Evolutionary conservation across 2,113 vertebrate genomes (phyloP).

Genomic region (Copsychus sechellarum): DNA sequence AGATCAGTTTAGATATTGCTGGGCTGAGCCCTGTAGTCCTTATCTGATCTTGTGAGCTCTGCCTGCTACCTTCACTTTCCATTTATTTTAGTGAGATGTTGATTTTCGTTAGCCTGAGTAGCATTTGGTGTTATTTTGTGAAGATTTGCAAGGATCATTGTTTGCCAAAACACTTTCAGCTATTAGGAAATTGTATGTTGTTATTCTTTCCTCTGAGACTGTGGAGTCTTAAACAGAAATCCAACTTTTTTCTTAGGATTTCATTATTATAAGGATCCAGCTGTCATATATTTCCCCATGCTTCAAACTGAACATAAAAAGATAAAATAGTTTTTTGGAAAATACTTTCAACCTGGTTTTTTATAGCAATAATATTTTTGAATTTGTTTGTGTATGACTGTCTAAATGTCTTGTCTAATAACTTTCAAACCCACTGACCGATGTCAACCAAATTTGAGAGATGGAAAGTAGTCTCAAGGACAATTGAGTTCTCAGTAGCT

Average conservation of each 20-base stretch:
- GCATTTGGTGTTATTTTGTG: not conserved
- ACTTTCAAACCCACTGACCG: not conserved
- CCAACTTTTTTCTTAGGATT: not conserved
- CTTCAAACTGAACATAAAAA: not conserved
- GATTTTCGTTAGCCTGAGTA: not conserved
- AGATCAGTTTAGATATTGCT: not conserved
- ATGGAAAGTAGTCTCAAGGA: not conserved
- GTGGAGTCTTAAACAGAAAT: not conserved
- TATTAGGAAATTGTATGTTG: not conserved
- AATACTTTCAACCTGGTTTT: not conserved
- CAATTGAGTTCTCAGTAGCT: not conserved
- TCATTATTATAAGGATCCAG: not conserved
- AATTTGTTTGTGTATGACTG: not conserved
- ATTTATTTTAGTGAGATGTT: not conserved
- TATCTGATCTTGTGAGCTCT: not conserved
- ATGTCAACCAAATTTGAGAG: not conserved
- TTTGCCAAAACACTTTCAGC: not conserved
- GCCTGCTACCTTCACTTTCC: not conserved
- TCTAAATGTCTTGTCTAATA: not conserved
- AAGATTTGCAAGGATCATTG: not conserved
- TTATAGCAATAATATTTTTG: not conserved
- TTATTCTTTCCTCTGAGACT: not conserved
- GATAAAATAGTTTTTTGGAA: not conserved
- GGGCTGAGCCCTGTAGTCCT: not conserved
- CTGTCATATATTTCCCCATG: not conserved